These are phyloP conservation scores for Synergus umbraculus DNA, from an alignment of 2,888 invertebrate species.

Conservation along the genomic window DNA sequence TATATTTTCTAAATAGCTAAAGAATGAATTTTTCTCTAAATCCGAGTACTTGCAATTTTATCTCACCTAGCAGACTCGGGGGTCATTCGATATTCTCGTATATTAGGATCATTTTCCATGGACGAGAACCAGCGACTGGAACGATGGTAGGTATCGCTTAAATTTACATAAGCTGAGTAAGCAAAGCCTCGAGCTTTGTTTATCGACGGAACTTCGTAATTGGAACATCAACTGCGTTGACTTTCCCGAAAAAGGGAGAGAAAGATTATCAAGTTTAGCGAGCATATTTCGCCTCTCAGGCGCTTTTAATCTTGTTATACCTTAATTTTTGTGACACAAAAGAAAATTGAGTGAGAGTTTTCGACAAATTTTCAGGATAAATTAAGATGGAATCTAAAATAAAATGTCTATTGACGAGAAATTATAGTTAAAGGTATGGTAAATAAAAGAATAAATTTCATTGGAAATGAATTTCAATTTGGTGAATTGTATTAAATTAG, in stretches of 20 bases:
- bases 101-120: constrained; percentile 16
- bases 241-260: constrained; percentile 7
- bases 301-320: neutral
- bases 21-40: neutral
- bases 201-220: constrained; percentile 12
- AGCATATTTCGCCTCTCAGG: neutral
- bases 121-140: constrained; percentile 8
- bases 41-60: neutral
- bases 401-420: no score
- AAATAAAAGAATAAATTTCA: no score
- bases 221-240: constrained; percentile 12
- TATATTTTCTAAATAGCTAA: neutral
- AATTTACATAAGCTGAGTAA: constrained; percentile 19
- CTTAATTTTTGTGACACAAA: neutral
- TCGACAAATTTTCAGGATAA: neutral
- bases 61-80: constrained; percentile 10
- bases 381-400: no score
- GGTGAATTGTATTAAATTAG: no score
- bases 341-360: neutral
- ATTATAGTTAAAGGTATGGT: no score
- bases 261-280: constrained; percentile 1
- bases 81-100: constrained; percentile 15
- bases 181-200: constrained; percentile 17
- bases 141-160: constrained; percentile 11
- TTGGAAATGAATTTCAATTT: no score